Conservation (phyloP, 1,140 invertebrate genomes). For the Coelopa frigida region DNA sequence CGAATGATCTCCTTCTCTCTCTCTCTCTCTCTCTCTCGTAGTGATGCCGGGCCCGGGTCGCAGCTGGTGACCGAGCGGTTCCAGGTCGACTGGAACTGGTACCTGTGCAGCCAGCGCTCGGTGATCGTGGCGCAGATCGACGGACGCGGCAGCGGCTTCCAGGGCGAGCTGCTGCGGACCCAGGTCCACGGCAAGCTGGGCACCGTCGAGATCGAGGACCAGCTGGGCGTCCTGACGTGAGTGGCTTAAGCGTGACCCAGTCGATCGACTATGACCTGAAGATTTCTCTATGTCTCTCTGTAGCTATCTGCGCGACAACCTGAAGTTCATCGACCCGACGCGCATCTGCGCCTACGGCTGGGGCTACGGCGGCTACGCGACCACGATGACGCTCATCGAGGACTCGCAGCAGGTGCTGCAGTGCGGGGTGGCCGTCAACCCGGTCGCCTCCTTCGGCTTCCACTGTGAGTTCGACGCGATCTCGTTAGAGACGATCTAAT, state of each 20-base stretch:
- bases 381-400: conserved; percentile 64
- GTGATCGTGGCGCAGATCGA: conserved; percentile 74
- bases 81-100: conserved; percentile 67
- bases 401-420: conserved; percentile 64
- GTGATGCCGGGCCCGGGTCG: conserved; percentile 65
- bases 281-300: conserved; percentile 8
- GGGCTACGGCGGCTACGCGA: conserved; percentile 65
- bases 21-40: conserved; percentile 23
- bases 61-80: conserved; percentile 70
- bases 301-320: conserved; percentile 62
- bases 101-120: conserved; percentile 64
- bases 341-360: conserved; percentile 66
- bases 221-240: conserved; percentile 71
- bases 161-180: conserved; percentile 65
- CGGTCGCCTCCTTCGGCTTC: conserved; percentile 71
- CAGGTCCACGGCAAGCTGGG: conserved; percentile 62
- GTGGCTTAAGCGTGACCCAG: conserved; percentile 16
- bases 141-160: conserved; percentile 67
- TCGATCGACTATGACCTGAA: background rate
- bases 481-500: too few species aligned
- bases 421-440: conserved; percentile 74
- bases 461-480: conserved; percentile 56
- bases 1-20: too few species aligned
- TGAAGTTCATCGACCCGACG: conserved; percentile 65
- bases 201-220: conserved; percentile 70